Base-by-base conservation (phyloP, 2,113 vertebrate species). In the Myotis yumanensis region DNA sequence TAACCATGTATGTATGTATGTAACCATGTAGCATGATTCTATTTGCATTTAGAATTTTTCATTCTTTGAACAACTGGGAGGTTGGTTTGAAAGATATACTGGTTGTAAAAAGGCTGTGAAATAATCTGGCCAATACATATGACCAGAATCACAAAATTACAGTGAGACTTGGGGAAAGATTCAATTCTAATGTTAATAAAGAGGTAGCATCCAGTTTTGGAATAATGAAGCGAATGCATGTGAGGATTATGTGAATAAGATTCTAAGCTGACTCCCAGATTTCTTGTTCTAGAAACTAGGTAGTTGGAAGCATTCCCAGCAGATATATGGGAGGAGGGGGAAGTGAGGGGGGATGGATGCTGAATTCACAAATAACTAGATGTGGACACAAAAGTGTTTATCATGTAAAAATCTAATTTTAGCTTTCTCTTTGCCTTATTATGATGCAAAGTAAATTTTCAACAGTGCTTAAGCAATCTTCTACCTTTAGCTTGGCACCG, bases 361-460 rank as follows among this genome's bases (percentile, higher is more conserved):
- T 1, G 17, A 69, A 30, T 57, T 93, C 48, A 72, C 43, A 89
- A 46, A 62, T 69, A 51, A 73, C 32, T 69, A 12, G 16, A 59
- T 23, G 7, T 0, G 15, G 46, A 64, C 68, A 11, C 30, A 80
- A 62, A 72, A 37, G 28, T 32, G 51, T 77, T 85, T 73, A 62
- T 30, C 10, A 18, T 8, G n/a, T 35, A 30, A 35, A 83, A 69
- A 52, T 46, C 80, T 69, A 72, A 84, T 20, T 51, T 15, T 88
- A 87, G 79, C 3, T 43, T 11, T 40, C 83, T 73, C 72, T 69
- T 72, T 9, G 1, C 17, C 64, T 51, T 87, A 66, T 48, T 54
- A 20, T 12, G 43, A 89, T 3, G 57, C 62, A 97, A 96, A 95
- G 77, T 4, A 92, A 97, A 93, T 68, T 80, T 14, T 68, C 15